Base-by-base conservation (phyloP, 1,140 invertebrate genomes). In the Anadara kagoshimensis region DNA sequence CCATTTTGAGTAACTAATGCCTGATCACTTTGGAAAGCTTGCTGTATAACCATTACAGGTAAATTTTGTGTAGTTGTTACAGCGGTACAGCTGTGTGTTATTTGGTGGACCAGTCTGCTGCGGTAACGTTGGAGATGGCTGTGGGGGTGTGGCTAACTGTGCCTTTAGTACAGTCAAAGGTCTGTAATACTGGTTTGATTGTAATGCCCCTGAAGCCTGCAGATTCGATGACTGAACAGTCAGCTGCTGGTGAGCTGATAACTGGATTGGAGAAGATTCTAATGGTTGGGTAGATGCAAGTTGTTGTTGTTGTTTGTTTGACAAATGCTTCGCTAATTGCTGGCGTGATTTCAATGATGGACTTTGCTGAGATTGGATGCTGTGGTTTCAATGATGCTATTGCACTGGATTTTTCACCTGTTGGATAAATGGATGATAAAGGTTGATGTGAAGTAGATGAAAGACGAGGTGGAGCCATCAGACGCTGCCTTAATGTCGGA, bases 401-500 rank as follows among this genome's bases (percentile, higher is more conserved):
- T 75, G 68, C 65, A 65, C 53, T 69, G 18, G 29, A 36, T 36
- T 36, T 36, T 36, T 79, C 83, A 51, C 73, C 73, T 83, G 72
- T 62, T 73, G 77, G 75, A 69, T 80, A 62, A 82, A 81, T 64
- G 63, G 74, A 76, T 54, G 74, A 76, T 69, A 73, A 78, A 41
- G 69, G 73, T 71, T 80, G 81, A 79, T 82, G 78, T 24, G 61
- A 45, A 49, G 29, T 36, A 18, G 69, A 44, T 67, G 80, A 74
- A 66, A 79, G 64, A 67, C 75, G 61, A 36, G 80, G 78, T 57
- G 83, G 83, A 73, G 83, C 83, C 82, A 83, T 80, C 24, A 85
- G 78, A 54, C 83, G 80, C 73, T 85, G 81, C 49, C 83, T 75
- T 67, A 85, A 73, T 16, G 82, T 85, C 56, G 82, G 79, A 3